Base-by-base conservation (phyloP, 2,113 vertebrate species). In the Numenius arquata region DNA sequence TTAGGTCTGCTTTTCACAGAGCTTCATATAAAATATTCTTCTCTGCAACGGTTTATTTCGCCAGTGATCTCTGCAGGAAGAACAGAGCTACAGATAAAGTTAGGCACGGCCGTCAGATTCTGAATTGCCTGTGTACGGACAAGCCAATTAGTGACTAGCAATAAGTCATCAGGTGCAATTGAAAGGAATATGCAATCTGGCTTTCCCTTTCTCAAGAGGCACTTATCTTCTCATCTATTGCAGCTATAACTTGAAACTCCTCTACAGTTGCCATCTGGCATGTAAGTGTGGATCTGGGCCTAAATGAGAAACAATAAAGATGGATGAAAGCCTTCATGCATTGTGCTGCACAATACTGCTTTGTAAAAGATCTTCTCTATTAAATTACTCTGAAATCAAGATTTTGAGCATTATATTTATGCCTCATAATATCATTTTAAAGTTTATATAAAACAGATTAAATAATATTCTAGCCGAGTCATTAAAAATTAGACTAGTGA, bases 231-330 rank as follows among this genome's bases (percentile, higher is more conserved):
- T 68, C 47, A 84, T 95, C 94, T 88, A 89, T 30, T 92, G 87
- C 34, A 47, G 82, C 77, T 90, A 89, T 85, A 97, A 84, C 92
- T 91, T 96, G 86, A 96, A 95, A 94, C 94, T 95, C 32, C 59
- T 95, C 89, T 91, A 84, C 85, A 94, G 85, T 62, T 97, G 90
- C 96, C 97, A 97, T 96, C 93, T 92, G 84, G 88, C 85, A 95
- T 65, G 32, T 53, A 76, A 95, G 78, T 17, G 76, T 85, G 81
- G 85, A 94, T 81, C 92, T 93, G 90, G 80, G 91, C 93, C 84
- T 88, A 93, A 98, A 95, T 34, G 41, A 88, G 83, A 94, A 95
- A 92, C 93, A 95, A 96, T 97, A 91, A 98, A 96, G 89, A 95
- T 17, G 20, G 86, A 92, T 74, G 86, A 90, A 90, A 96, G 77